phyloP scores from a whole-genome alignment of 2,797 vertebrate genomes.

The Catostomus latipinnis region DNA sequence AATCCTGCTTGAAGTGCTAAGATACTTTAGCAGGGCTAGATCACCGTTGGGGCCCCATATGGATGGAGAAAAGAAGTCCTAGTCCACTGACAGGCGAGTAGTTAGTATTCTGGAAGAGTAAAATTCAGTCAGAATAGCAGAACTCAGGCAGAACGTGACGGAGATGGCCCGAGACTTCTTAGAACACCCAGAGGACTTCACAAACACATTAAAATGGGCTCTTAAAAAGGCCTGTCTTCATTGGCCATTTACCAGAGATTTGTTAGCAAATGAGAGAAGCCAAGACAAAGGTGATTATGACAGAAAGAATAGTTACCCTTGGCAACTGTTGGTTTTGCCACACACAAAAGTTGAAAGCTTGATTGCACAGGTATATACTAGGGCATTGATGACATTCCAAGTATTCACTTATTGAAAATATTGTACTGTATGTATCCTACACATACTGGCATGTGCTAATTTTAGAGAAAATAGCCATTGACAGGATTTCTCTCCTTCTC shows the following conservation, averaged over 20 bases:
- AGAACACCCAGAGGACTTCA: constrained; percentile 42
- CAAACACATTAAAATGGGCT: constrained; percentile 53
- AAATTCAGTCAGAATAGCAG: constrained; percentile 37
- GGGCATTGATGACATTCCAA: constrained; percentile 23
- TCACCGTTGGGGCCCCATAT: constrained; percentile 30
- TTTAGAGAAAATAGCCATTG: constrained; percentile 42
- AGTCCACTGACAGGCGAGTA: constrained; percentile 38
- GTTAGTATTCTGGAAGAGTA: constrained; percentile 50
- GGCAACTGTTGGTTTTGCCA: constrained; percentile 40
- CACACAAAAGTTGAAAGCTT: constrained; percentile 33
- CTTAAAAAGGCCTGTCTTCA: constrained; percentile 47
- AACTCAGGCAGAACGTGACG: constrained; percentile 32
- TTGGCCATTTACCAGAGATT: constrained; percentile 56
- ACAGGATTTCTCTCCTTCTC: neutral
- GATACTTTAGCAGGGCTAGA: constrained; percentile 20
- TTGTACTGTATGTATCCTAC: constrained; percentile 2
- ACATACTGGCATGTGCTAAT: constrained; percentile 15
- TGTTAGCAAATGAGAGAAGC: constrained; percentile 49
- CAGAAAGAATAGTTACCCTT: constrained; percentile 46
- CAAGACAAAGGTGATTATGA: constrained; percentile 56
- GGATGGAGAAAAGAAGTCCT: constrained; percentile 27
- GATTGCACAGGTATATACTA: constrained; percentile 49
- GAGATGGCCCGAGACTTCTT: constrained; percentile 26
- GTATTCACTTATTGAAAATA: constrained; percentile 23
- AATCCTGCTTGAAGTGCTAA: constrained; percentile 20